These are phyloP conservation scores for Herpailurus yagouaroundi DNA, from an alignment of 2,113 vertebrate genomes.

Conservation along the genomic window DNA sequence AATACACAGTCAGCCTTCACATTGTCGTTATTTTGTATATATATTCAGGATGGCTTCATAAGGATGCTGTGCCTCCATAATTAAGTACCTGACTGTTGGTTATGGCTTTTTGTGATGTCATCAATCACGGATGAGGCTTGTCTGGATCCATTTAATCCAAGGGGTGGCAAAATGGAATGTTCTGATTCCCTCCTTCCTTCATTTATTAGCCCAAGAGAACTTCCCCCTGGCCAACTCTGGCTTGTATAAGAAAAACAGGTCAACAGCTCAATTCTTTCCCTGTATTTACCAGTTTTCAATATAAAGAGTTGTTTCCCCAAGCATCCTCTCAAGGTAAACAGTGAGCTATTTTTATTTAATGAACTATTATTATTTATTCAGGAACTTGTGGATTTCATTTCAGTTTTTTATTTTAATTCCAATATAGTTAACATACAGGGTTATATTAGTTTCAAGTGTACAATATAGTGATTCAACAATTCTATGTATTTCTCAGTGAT, in stretches of 20 bases:
- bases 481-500: background rate
- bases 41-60: background rate
- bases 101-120: background rate
- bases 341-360: background rate
- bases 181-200: background rate
- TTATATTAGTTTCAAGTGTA: background rate
- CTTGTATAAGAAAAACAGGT: background rate
- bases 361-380: background rate
- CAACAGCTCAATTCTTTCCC: background rate
- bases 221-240: background rate
- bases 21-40: background rate
- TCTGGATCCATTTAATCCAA: background rate
- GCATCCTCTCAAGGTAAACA: background rate
- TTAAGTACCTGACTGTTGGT: background rate
- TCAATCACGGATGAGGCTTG: background rate
- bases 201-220: background rate
- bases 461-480: background rate
- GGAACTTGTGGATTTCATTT: background rate
- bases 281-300: background rate
- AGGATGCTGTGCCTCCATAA: background rate
- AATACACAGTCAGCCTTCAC: background rate
- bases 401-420: background rate
- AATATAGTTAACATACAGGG: background rate
- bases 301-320: background rate
- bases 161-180: background rate